phyloP scores from a whole-genome alignment of 1,140 invertebrate species.

The Mercenaria mercenaria region DNA sequence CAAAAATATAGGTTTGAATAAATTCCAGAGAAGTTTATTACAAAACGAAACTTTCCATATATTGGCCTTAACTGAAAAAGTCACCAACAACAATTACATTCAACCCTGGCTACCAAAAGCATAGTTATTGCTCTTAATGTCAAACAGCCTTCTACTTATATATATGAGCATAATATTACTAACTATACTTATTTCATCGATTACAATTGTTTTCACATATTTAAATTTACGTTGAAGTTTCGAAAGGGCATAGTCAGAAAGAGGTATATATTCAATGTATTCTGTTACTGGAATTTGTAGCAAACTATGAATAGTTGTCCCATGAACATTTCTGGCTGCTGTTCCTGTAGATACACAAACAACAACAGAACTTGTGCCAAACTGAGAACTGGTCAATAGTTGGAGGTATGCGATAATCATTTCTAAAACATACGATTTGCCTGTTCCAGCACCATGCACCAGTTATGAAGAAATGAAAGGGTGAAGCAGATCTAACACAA shows the following conservation, averaged over 20 bases:
- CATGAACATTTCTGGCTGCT: too few relatives aligned
- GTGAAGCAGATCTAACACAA: too few relatives aligned
- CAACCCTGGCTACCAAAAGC: conserved; percentile 62
- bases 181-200: conserved; percentile 54
- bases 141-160: conserved; percentile 49
- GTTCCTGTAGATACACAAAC: too few relatives aligned
- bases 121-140: conserved; percentile 46
- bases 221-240: conserved; percentile 9
- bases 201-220: not conserved
- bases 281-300: not conserved
- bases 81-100: conserved; percentile 64
- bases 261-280: too few relatives aligned
- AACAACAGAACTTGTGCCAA: too few relatives aligned
- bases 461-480: conserved; percentile 62
- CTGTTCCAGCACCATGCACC: conserved; percentile 65
- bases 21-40: conserved; percentile 54
- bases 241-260: too few relatives aligned
- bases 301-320: too few relatives aligned
- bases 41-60: conserved; percentile 33
- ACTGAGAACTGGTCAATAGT: too few relatives aligned
- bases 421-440: conserved; percentile 42
- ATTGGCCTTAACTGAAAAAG: conserved; percentile 57
- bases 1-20: conserved; percentile 65
- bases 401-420: conserved; percentile 47
- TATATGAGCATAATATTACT: conserved; percentile 16